A percentile compares a stretch with the other conserved stretches of the same genome.
These are phyloP conservation scores for Drosophila kuntzei DNA, from an alignment of 2,888 invertebrate species.

Conservation along the genomic window DNA sequence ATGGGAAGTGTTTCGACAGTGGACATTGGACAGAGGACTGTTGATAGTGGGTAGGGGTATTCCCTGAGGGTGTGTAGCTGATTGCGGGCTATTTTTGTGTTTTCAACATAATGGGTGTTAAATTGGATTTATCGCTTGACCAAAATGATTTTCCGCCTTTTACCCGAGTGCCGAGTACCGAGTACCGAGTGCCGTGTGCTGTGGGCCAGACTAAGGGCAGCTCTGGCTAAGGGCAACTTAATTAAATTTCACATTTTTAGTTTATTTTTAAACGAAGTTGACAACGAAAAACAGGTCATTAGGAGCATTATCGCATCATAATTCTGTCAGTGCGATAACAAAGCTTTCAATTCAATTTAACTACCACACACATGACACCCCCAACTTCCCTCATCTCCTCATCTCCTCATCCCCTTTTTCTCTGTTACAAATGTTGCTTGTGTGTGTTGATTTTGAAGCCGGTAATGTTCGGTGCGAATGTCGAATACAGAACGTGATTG, in stretches of 20 bases:
- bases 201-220: neutral
- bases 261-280: constrained; percentile 78
- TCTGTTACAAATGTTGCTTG: constrained; percentile 28
- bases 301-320: constrained; percentile 80
- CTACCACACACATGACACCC: constrained; percentile 44
- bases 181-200: neutral
- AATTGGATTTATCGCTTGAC: constrained; percentile 75
- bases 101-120: constrained; percentile 67
- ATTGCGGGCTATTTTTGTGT: constrained; percentile 65
- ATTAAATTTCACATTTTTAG: constrained; percentile 75
- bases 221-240: constrained; percentile 50
- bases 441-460: constrained; percentile 52
- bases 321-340: constrained; percentile 78
- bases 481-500: constrained; percentile 20
- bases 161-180: constrained; percentile 1
- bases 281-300: constrained; percentile 81
- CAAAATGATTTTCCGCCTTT: constrained; percentile 70
- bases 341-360: constrained; percentile 77
- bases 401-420: neutral
- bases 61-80: constrained; percentile 55
- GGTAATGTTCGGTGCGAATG: constrained; percentile 47
- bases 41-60: neutral
- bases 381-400: neutral
- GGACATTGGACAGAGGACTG: neutral
- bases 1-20: constrained; percentile 5